phyloP scores from a whole-genome alignment of 2,797 vertebrate species.

The Tauraco hartlaubi region DNA sequence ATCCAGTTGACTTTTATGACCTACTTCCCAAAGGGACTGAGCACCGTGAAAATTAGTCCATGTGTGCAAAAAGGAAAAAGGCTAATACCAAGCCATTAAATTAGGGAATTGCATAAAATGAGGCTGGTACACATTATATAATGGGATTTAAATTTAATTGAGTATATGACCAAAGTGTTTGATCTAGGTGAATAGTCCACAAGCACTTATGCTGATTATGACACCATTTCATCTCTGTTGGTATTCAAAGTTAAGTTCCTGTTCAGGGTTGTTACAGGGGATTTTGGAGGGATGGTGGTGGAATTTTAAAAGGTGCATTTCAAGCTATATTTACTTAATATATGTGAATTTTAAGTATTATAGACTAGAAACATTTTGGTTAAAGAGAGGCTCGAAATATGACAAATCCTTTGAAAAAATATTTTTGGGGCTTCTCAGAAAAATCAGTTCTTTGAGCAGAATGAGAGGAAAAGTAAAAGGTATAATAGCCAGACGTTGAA shows the following conservation, averaged over 20 bases:
- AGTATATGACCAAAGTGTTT: slow-evolving; percentile 68
- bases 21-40: slow-evolving; percentile 62
- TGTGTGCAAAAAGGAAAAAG: slow-evolving; percentile 57
- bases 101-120: slow-evolving; percentile 72
- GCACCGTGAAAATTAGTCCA: slow-evolving; percentile 58
- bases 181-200: slow-evolving; percentile 62
- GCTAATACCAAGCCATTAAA: slow-evolving; percentile 69
- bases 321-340: background rate
- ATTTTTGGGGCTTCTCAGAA: background rate
- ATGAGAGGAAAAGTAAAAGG: background rate
- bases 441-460: background rate
- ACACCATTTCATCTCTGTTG: slow-evolving; percentile 45
- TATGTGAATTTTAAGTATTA: background rate
- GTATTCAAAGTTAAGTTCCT: slow-evolving; percentile 33
- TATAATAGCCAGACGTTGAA: background rate
- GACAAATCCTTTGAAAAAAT: background rate
- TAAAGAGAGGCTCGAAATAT: background rate
- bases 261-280: background rate
- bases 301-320: background rate
- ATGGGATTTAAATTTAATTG: slow-evolving; percentile 78
- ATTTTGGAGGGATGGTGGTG: background rate
- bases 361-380: background rate
- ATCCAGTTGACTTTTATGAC: slow-evolving; percentile 68
- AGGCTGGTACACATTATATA: slow-evolving; percentile 66
- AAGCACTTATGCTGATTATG: slow-evolving; percentile 69